A percentile compares a stretch with the other conserved stretches of the same genome.
phyloP scores from a whole-genome alignment of 2,888 invertebrate species.

The Hydriomena furcata region DNA sequence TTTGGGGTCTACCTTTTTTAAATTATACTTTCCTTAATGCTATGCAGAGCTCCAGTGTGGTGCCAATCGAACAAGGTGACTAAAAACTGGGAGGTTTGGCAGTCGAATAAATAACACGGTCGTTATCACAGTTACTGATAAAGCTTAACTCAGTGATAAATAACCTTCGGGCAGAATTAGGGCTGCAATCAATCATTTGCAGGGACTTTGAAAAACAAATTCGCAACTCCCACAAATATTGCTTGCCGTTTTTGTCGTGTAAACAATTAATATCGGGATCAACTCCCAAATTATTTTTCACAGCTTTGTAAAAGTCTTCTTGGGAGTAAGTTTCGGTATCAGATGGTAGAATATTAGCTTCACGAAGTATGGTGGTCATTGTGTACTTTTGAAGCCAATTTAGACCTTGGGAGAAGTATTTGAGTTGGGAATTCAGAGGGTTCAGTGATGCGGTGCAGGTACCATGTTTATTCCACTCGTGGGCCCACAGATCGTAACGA shows the following conservation, averaged over 20 bases:
- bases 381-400: constrained; percentile 83
- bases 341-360: constrained; percentile 78
- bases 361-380: constrained; percentile 82
- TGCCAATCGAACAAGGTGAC: too few relatives aligned
- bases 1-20: too few relatives aligned
- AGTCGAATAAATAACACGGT: constrained; percentile 27
- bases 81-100: too few relatives aligned
- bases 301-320: constrained; percentile 48
- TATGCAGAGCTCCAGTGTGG: too few relatives aligned
- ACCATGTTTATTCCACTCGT: constrained; percentile 93
- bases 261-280: constrained; percentile 86
- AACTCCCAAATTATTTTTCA: constrained; percentile 79
- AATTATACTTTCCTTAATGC: too few relatives aligned
- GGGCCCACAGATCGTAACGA: constrained; percentile 86
- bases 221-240: constrained; percentile 87
- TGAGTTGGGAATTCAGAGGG: constrained; percentile 81
- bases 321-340: constrained; percentile 31
- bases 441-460: constrained; percentile 86
- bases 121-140: constrained; percentile 31
- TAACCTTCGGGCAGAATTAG: background rate
- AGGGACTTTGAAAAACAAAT: constrained; percentile 88
- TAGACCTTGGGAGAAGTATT: constrained; percentile 87
- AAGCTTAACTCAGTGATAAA: constrained; percentile 2
- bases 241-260: constrained; percentile 75
- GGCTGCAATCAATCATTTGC: constrained; percentile 84